A percentile compares a stretch with the other conserved stretches of the same genome.
Evolutionary conservation across 2,888 invertebrate species (phyloP).

Genomic region (Hydropsyche betteni): DNA sequence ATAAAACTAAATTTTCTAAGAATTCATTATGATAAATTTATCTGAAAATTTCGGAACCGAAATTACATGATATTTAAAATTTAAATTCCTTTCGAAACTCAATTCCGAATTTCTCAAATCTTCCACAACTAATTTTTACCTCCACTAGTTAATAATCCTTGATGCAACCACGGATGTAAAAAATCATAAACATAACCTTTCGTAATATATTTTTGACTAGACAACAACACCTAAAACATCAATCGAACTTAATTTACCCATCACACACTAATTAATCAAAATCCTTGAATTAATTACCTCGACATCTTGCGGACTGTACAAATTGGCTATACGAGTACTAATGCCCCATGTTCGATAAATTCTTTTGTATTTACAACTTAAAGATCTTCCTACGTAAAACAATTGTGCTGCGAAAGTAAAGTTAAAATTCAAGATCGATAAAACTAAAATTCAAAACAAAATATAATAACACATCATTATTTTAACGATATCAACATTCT

Average conservation of each 20-base stretch:
- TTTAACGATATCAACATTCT: no score
- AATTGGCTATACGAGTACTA: conserved; percentile 21
- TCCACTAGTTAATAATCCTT: conserved; percentile 40
- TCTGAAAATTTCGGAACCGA: neutral
- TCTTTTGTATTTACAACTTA: conserved; percentile 45
- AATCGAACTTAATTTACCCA: neutral
- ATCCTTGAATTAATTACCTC: conserved; percentile 33
- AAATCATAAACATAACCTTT: conserved; percentile 42
- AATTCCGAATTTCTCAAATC: neutral
- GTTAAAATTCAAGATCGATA: no score
- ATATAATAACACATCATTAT: no score
- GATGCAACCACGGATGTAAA: conserved; percentile 43
- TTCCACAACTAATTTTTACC: conserved; percentile 29
- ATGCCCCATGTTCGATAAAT: conserved; percentile 41
- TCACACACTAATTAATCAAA: neutral
- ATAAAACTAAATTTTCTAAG: neutral
- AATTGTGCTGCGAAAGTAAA: conserved; percentile 44
- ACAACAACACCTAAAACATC: conserved; percentile 37
- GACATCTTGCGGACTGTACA: conserved; percentile 38
- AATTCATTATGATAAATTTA: no score
- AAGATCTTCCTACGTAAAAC: conserved; percentile 39
- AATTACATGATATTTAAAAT: neutral
- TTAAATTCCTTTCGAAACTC: neutral
- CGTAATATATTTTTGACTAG: conserved; percentile 43
- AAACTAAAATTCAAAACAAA: no score